These are phyloP conservation scores for Phocoena phocoena DNA, from an alignment of 2,113 vertebrate species.

Conservation along the genomic window DNA sequence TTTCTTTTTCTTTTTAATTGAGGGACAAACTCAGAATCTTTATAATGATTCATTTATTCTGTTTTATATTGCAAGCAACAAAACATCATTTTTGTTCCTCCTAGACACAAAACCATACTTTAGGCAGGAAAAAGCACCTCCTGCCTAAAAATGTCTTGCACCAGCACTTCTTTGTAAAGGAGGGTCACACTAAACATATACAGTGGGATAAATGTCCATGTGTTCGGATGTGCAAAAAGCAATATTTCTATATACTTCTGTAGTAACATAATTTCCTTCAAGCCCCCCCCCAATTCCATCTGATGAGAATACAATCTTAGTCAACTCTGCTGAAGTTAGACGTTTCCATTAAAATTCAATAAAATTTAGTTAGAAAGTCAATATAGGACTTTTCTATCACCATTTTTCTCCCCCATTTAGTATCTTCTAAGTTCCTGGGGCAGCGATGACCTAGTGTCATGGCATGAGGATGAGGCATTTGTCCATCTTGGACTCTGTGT, in stretches of 20 bases:
- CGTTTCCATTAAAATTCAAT: conserved; percentile 17
- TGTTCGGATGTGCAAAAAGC: not conserved
- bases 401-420: not conserved
- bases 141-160: not conserved
- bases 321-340: not conserved
- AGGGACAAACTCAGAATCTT: not conserved
- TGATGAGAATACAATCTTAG: not conserved
- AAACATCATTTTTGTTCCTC: not conserved
- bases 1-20: not conserved
- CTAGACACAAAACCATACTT: not conserved
- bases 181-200: not conserved
- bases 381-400: not conserved
- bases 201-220: not conserved
- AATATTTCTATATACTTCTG: not conserved
- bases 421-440: not conserved
- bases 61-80: not conserved
- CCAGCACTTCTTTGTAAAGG: not conserved
- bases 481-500: not conserved
- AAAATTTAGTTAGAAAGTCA: not conserved
- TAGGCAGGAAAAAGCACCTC: not conserved
- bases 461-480: not conserved
- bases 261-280: not conserved
- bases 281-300: not conserved
- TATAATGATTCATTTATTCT: not conserved
- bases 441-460: not conserved